Percentiles rank a stretch among this genome's conserved stretches.
phyloP scores from a whole-genome alignment of 2,797 vertebrate genomes.

The Hapalemur alaotrensis region DNA sequence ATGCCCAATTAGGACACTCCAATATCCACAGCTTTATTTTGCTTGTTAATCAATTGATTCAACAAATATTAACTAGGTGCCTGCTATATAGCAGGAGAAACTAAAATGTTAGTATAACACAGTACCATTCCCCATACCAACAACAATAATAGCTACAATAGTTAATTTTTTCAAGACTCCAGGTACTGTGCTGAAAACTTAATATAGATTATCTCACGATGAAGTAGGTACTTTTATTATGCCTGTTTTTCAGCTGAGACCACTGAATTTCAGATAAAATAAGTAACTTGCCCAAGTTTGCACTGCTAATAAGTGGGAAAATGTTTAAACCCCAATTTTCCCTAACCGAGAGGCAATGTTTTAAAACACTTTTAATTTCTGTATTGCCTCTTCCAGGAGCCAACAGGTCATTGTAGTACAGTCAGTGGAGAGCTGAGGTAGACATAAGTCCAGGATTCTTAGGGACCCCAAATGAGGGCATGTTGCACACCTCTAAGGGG shows the following conservation, averaged over 20 bases:
- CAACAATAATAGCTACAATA: neutral
- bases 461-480: neutral
- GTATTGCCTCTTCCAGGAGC: neutral
- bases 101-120: neutral
- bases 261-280: neutral
- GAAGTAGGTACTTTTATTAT: neutral
- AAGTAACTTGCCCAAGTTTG: neutral
- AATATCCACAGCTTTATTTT: neutral
- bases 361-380: neutral
- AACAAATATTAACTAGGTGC: neutral
- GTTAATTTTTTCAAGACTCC: neutral
- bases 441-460: neutral
- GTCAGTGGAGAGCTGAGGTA: neutral
- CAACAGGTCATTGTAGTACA: neutral
- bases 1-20: neutral
- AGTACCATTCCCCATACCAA: neutral
- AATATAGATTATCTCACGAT: neutral
- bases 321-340: neutral
- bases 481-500: fast-evolving
- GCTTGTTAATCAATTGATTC: neutral
- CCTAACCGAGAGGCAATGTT: neutral
- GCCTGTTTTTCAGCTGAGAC: neutral
- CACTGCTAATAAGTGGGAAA: neutral
- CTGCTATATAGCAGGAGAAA: neutral
- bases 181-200: neutral